Evolutionary conservation across 2,797 vertebrate species (phyloP), one percentile per base, ranked within the genome.

Genomic region (Heteromormyrus szaboi): DNA sequence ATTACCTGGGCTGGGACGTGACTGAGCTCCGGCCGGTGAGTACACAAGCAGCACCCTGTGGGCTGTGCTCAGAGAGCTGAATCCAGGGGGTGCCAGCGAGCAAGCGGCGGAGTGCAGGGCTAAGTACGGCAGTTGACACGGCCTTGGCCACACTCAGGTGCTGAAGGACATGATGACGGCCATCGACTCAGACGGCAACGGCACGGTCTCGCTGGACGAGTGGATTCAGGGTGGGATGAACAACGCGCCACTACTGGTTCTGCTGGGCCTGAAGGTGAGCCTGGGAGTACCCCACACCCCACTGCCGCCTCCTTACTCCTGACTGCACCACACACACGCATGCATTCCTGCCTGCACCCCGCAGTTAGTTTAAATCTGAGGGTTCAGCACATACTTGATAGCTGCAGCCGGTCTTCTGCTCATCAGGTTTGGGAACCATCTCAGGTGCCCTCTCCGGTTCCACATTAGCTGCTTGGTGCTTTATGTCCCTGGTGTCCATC

Each of bases 1-100:
- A 98, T 88, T 98, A 98, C 90, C 94, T 98, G 89, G 97, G 97
- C 76, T 98, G 98, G 97, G 98, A 98, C 3, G 96, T 97, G 89
- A 96, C 96, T 2, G 98, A 98, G 92, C 96, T 98, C 90, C 96
- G 95, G 93, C 97, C 97, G 68, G 98, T 98, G 94, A 22, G 93
- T 84, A 37, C 84, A 37, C 14, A 19, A 12, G 22, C 50, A 4
- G 25, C 25, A 7, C 50, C 5, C 11, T 33, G 50, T 12, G 51
- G 4, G 14, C 9, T 0, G 17, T 3, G 29, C 25, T 12, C 12
- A 29, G n/a, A 53, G 12, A n/a, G 17, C 50, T 29, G n/a, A 46
- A 5, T 14, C 65, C 11, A 68, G 65, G 65, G 65, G 65, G 65
- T 9, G 19, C 46, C 37, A 44, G 41, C 51, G 8, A 48, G 17